Conservation (phyloP, 2,888 invertebrate genomes). For the Spodoptera littoralis region DNA sequence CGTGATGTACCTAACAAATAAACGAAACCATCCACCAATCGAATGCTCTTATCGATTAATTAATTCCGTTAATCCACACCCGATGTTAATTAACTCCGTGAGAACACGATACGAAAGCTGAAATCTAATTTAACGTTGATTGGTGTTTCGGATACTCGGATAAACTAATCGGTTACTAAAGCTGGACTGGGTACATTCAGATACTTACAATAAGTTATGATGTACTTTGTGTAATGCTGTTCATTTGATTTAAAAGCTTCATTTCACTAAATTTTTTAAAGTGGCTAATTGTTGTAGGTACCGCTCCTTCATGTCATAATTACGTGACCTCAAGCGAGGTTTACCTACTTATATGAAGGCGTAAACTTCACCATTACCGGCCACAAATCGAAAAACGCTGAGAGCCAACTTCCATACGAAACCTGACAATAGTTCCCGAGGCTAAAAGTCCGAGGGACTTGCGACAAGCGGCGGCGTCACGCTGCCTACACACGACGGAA, state of each 20-base stretch:
- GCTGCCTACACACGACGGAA: slow-evolving; percentile 89
- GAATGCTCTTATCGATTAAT: slow-evolving; percentile 78
- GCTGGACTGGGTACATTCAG: slow-evolving; percentile 5
- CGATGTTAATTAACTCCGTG: slow-evolving; percentile 79
- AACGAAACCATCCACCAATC: slow-evolving; percentile 73
- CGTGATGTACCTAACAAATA: slow-evolving; percentile 84
- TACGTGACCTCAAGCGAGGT: slow-evolving; percentile 37
- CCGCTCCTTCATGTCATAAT: slow-evolving; percentile 33
- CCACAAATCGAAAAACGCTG: slow-evolving; percentile 60
- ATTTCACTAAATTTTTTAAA: slow-evolving; percentile 15
- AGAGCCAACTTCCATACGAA: slow-evolving; percentile 48
- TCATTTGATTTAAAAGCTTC: neutral
- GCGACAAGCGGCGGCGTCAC: slow-evolving; percentile 82
- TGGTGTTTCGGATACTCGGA: slow-evolving; percentile 46
- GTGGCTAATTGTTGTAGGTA: slow-evolving; percentile 1
- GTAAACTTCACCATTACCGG: slow-evolving; percentile 36
- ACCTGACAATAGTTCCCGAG: slow-evolving; percentile 51
- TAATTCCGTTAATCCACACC: slow-evolving; percentile 78
- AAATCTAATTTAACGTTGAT: slow-evolving; percentile 59
- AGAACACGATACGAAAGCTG: slow-evolving; percentile 67
- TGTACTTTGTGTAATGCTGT: slow-evolving; percentile 2
- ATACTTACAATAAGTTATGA: slow-evolving; percentile 3
- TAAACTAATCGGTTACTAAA: slow-evolving; percentile 46
- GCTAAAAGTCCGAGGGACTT: slow-evolving; percentile 68
- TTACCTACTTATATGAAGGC: slow-evolving; percentile 34